These are phyloP conservation scores for Enteromius thamalakanensis DNA, from an alignment of 2,797 vertebrate genomes.

Conservation along the genomic window DNA sequence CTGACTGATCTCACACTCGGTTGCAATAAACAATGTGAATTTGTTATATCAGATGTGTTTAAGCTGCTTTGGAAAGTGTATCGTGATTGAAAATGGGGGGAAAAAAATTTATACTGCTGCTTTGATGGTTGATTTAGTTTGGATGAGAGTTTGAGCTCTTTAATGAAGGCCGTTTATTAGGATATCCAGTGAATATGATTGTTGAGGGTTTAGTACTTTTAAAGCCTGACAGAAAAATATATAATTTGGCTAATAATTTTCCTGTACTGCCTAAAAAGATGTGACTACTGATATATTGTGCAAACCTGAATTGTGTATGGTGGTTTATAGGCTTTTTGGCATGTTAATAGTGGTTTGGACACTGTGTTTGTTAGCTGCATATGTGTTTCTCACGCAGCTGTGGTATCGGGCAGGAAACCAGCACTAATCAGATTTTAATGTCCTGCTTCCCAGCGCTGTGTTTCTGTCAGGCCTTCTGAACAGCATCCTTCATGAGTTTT, in stretches of 20 bases:
- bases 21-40: neutral
- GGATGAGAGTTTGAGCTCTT: neutral
- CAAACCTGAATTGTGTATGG: neutral
- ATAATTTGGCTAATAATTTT: neutral
- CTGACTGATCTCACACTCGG: neutral
- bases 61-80: slow-evolving; percentile 1
- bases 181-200: neutral
- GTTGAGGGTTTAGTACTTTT: neutral
- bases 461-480: slow-evolving; percentile 11
- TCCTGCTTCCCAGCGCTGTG: slow-evolving; percentile 9
- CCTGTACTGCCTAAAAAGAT: neutral
- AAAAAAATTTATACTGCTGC: neutral
- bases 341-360: neutral
- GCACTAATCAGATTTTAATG: slow-evolving; percentile 36
- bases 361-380: neutral
- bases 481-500: slow-evolving; percentile 13
- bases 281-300: neutral
- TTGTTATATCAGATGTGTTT: neutral
- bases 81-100: neutral
- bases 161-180: neutral
- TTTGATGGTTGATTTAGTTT: neutral
- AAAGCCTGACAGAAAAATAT: neutral
- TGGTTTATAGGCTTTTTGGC: neutral
- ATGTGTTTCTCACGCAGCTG: neutral
- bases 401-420: slow-evolving; percentile 14